Conservation (phyloP, 2,113 vertebrate species). For the Equus quagga region DNA sequence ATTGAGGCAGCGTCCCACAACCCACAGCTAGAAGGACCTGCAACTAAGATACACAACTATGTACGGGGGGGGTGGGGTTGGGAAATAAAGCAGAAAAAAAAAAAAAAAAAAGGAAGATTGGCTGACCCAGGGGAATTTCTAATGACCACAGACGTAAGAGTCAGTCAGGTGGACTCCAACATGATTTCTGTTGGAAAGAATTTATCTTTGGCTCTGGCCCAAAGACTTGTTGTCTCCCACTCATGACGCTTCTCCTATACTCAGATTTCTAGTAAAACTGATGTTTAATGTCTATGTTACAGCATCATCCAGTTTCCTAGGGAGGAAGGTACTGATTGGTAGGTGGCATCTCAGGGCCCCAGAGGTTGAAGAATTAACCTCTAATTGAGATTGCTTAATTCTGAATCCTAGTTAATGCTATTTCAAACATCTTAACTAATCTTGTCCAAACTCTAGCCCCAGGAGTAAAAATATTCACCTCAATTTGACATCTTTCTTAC, state of each 20-base stretch:
- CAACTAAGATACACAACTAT: no score
- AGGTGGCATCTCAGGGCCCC: neutral
- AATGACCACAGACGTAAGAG: neutral
- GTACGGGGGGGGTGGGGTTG: no score
- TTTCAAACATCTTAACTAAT: slow-evolving; percentile 2
- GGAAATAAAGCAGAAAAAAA: no score
- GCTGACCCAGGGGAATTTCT: no score
- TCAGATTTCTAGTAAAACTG: neutral
- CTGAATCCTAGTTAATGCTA: neutral
- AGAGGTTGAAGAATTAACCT: neutral
- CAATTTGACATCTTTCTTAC: neutral
- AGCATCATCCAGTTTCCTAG: neutral
- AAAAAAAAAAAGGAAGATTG: no score
- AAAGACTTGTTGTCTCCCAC: neutral
- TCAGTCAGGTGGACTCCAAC: neutral
- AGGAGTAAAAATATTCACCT: neutral
- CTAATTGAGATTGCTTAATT: neutral
- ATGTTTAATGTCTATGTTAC: neutral
- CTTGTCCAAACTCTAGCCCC: neutral
- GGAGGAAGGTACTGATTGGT: neutral
- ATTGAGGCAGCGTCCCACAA: no score
- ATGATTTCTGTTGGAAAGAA: neutral
- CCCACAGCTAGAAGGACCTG: no score
- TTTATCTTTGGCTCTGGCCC: neutral
- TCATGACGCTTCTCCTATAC: neutral